Base-by-base conservation (phyloP, 37 sponge, comb jelly and placozoan genomes). In the Diacarnus erythraeanus region DNA sequence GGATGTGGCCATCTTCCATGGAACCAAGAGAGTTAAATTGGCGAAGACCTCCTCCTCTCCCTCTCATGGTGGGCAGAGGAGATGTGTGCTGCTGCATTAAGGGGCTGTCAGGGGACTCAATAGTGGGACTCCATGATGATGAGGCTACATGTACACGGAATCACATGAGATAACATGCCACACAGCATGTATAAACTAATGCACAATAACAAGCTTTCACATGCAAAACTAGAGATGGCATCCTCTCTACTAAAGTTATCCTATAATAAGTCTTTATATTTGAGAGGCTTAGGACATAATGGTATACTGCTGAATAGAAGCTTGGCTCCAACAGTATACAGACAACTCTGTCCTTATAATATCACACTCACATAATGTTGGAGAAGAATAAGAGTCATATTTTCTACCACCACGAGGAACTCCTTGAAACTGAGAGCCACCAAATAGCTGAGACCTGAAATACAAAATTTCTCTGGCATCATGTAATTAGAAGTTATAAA, bases 71-170 rank as follows among this genome's bases (percentile, higher is more conserved):
- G 8, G 74, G 57, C 25, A 5, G 34, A 8, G 57, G 57, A n/a
- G 51, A 21, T 29, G 18, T n/a, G n/a, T n/a, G n/a, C n/a, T n/a
- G n/a, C n/a, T n/a, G 1, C n/a, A 42, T 42, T 3, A 23, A 27
- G 9, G 74, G 58, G 30, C 74, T 74, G 21, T 41, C 72, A 22
- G 72, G 39, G 15, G n/a, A 43, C 1, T 54, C 74, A 54, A 40
- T 6, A 18, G 30, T 51, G 51, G 74, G 74, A 35, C 42, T 77
- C 64, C 77, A 60, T 61, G 64, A 40, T 27, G 64, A 60, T 25
- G 66, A 65, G 35, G 27, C 66, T 65, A 35, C 35, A 65, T 65
- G 35, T 1, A 31, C 12, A 12, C 12, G 51, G n/a, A n/a, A n/a
- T n/a, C n/a, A n/a, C n/a, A n/a, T n/a, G n/a, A n/a, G n/a, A n/a